These are phyloP conservation scores for Euphonia xanthogaster DNA, from an alignment of 2,797 vertebrate species.

Conservation along the genomic window DNA sequence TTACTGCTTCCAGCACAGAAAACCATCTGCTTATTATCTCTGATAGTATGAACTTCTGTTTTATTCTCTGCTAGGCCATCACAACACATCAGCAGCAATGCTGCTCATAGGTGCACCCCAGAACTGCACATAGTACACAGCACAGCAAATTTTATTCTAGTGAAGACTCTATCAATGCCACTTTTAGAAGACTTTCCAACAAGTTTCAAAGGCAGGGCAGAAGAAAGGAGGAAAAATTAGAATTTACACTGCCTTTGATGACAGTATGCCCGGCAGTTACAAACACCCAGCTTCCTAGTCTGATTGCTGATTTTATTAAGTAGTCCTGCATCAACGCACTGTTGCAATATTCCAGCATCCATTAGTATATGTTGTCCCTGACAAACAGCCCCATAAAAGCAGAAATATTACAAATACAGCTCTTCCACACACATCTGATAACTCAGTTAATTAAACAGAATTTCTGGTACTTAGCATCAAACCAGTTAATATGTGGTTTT, in stretches of 20 bases:
- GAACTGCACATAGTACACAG: background rate
- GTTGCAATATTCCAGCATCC: background rate
- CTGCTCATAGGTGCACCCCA: background rate
- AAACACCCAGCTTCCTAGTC: background rate
- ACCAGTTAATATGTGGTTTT: background rate
- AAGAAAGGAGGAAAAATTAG: background rate
- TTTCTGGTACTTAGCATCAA: background rate
- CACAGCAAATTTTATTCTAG: background rate
- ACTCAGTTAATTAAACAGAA: background rate
- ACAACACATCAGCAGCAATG: background rate
- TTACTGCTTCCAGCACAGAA: slow-evolving; percentile 47
- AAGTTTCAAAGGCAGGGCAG: background rate
- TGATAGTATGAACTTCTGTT: background rate
- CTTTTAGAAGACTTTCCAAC: background rate
- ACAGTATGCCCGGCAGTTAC: background rate
- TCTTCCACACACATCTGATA: background rate
- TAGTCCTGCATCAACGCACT: background rate
- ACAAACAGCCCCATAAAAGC: background rate
- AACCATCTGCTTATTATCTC: slow-evolving; percentile 16
- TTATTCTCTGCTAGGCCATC: background rate
- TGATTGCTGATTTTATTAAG: background rate
- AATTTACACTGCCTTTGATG: background rate
- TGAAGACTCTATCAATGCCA: background rate
- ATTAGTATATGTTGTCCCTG: background rate
- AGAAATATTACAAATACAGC: background rate